These are phyloP conservation scores for Ctena decussata DNA, from an alignment of 2,888 invertebrate species.

Conservation along the genomic window DNA sequence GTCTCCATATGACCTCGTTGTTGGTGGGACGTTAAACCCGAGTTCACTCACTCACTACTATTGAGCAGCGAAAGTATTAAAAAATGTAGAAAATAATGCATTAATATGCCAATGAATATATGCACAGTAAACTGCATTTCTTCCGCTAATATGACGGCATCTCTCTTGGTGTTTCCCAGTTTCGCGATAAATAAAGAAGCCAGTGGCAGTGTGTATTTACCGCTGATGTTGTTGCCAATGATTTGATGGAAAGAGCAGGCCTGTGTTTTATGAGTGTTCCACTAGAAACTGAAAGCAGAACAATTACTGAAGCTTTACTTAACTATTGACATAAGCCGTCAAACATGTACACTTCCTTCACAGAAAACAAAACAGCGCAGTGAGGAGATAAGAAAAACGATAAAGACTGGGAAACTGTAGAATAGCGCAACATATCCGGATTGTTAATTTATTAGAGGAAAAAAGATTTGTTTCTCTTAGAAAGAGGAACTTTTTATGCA, in stretches of 20 bases:
- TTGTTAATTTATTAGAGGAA: not conserved
- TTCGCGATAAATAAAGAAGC: not conserved
- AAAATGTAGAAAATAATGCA: too few relatives aligned
- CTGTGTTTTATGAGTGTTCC: not conserved
- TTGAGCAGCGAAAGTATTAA: too few relatives aligned
- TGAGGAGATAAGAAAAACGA: slow-evolving; percentile 7
- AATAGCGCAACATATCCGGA: not conserved
- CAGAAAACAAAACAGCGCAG: slow-evolving; percentile 3
- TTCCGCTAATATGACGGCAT: not conserved
- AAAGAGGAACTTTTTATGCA: not conserved
- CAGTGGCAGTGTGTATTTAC: not conserved
- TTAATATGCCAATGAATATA: too few relatives aligned
- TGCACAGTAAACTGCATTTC: too few relatives aligned
- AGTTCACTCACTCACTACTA: too few relatives aligned
- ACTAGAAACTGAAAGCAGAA: slow-evolving; percentile 3
- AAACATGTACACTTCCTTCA: slow-evolving; percentile 2
- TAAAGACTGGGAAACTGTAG: not conserved
- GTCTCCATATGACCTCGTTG: too few relatives aligned
- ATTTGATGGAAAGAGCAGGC: slow-evolving; percentile 8
- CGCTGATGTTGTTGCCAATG: slow-evolving; percentile 1
- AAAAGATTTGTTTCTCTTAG: not conserved
- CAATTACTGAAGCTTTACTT: slow-evolving; percentile 10
- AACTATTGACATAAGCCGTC: slow-evolving; percentile 16
- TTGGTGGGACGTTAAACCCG: too few relatives aligned
- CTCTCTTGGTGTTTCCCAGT: not conserved